Evolutionary conservation across 2,113 vertebrate species (phyloP), one percentile per base, ranked within the genome.

Genomic region (Azemiops feae): DNA sequence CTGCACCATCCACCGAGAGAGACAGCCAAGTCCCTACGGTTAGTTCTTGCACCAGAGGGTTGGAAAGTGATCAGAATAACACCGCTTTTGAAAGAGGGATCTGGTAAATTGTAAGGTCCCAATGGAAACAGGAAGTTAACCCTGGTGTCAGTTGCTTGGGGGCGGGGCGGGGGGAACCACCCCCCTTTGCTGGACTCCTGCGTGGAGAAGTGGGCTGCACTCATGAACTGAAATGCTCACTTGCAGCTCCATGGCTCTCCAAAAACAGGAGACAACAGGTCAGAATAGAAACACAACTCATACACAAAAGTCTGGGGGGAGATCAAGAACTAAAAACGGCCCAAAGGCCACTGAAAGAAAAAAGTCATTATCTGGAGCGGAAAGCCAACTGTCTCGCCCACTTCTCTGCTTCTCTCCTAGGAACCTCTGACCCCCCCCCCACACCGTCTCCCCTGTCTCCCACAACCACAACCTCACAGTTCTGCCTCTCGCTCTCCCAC

Each of bases 401-500:
- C 14, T 69, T 69, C 30, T n/a, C 60, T 23, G 4, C 60, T n/a
- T 69, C 60, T 18, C 85, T 5, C 8, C n/a, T 58, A 34, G 64
- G n/a, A 34, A 69, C 22, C n/a, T 5, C 22, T 5, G 4, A 3
- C n/a, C 2, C 4, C 64, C 18, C 1, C n/a, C 6, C 45, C 52
- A 23, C 18, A 7, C 22, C 3, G 0, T 4, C 22, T 30, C 18
- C 87, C 27, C 30, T 22, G 16, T 52, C 30, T 88, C 10, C n/a
- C 43, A 8, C 85, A 86, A 22, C 34, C 39, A 12, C 22, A 39
- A 45, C 3, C 14, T 23, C 50, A 11, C 50, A 5, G 18, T 8
- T 20, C 30, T 43, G 58, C 14, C 6, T 25, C 45, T 58, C 27
- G 16, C 7, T 4, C 25, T 4, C 96, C 89, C 90, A 99, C 99